Percentiles rank a stretch among this genome's conserved stretches.
phyloP scores from a whole-genome alignment of 2,113 vertebrate species.

The Gavia stellata region DNA sequence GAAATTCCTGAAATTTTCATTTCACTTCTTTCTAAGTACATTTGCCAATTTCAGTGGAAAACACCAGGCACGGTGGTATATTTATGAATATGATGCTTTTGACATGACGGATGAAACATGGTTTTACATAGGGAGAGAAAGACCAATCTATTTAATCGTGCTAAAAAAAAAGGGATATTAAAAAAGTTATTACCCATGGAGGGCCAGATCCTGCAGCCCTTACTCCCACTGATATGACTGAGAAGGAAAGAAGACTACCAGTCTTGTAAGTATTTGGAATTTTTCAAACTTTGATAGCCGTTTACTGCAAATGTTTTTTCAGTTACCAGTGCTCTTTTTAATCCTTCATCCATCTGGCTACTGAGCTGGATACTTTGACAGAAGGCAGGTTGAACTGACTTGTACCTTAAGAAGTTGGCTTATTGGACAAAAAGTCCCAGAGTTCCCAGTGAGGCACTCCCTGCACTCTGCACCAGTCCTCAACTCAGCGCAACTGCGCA shows the following conservation, averaged over 20 bases:
- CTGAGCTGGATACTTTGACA: neutral
- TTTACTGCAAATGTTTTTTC: neutral
- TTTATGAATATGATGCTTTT: conserved; percentile 6
- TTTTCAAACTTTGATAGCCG: neutral
- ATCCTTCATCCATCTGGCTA: neutral
- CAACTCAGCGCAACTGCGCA: fast-evolving
- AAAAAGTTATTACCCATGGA: neutral
- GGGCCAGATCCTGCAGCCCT: neutral
- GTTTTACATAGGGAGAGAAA: neutral
- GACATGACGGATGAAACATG: neutral
- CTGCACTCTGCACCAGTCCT: neutral
- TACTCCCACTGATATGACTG: neutral
- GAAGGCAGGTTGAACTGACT: neutral
- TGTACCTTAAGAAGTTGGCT: neutral
- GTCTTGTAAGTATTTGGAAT: neutral
- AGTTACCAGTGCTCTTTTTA: neutral
- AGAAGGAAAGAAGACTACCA: neutral
- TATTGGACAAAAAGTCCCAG: neutral
- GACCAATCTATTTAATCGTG: neutral
- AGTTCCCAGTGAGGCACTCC: neutral
- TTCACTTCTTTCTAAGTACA: neutral
- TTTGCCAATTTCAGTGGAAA: neutral
- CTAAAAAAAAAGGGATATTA: neutral
- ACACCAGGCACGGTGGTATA: neutral
- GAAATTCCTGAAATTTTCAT: conserved; percentile 52